Conservation (phyloP, 2,888 invertebrate genomes). For the Electrophaes corylata region DNA sequence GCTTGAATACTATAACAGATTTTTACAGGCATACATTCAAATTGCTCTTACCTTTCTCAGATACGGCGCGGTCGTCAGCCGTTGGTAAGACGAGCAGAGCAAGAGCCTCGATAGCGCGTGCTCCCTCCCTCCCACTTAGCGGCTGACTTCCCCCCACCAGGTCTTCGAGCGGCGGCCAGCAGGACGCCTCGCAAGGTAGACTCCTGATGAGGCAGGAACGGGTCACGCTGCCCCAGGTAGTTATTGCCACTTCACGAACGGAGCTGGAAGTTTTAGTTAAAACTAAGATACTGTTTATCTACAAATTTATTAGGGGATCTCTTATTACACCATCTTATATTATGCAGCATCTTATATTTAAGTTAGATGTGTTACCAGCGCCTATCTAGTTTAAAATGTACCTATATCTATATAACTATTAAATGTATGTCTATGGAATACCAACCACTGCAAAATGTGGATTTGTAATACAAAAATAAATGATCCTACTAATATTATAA, state of each 20-base stretch:
- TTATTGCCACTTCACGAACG: conserved; percentile 70
- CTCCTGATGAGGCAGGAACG: conserved; percentile 57
- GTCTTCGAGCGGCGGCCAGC: conserved; percentile 62
- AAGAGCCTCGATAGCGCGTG: conserved; percentile 63
- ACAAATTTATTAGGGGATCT: no score
- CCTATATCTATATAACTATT: no score
- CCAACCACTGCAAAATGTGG: no score
- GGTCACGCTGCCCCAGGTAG: conserved; percentile 68
- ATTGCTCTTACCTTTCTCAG: conserved; percentile 63
- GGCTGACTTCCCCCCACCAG: conserved; percentile 40
- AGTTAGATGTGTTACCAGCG: no score
- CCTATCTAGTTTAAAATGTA: no score
- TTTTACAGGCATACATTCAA: not conserved
- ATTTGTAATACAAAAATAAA: no score
- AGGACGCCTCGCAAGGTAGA: conserved; percentile 50
- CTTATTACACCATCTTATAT: no score
- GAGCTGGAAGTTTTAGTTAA: conserved; percentile 52
- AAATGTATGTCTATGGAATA: no score
- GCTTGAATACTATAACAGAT: no score
- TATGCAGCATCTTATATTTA: no score
- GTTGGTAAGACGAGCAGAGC: conserved; percentile 67
- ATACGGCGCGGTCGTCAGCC: conserved; percentile 59
- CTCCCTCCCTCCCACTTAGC: conserved; percentile 48
- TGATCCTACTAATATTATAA: no score
- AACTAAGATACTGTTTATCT: no score